Evolutionary conservation across 2,797 vertebrate species (phyloP), one percentile per base, ranked within the genome.

Genomic region (Amphiprion clarkii): DNA sequence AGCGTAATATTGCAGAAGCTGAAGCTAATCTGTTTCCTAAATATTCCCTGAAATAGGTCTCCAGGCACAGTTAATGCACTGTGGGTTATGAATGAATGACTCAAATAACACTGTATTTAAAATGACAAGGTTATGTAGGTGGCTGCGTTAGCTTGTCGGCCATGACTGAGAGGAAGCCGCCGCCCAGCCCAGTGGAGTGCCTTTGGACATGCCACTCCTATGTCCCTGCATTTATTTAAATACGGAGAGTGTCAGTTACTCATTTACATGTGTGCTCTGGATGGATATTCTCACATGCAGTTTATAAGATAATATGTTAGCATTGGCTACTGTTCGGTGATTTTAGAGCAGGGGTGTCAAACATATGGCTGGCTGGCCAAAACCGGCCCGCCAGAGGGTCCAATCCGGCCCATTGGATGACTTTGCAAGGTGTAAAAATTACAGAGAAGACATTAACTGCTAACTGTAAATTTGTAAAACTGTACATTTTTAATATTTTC

Each of bases 131-230:
- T 48, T 57, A 13, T 55, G 56, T 11, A 8, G 46, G 10, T 11
- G 59, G 40, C 17, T 61, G 5, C 61, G 19, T n/a, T 39, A 65
- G 75, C 58, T 3, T 58, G 79, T 85, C 70, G 64, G 74, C 71
- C 79, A 78, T 82, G 51, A 64, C 42, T 44, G 63, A 64, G 8
- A 21, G 84, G 86, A 91, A 92, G 67, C 48, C 90, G 67, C 48
- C 90, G 91, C 92, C 93, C 88, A 79, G 71, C 63, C 17, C 76
- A n/a, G 66, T 6, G 48, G 65, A 74, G 84, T 71, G 64, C 66
- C 73, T 84, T 66, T 68, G 86, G 82, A 83, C 72, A 54, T 79
- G 78, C 63, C 74, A 42, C 67, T 79, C 29, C 12, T 48, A 8
- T 36, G 39, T 29, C 74, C 48, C 13, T 33, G 25, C 49, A 14